phyloP scores from a whole-genome alignment of 2,888 invertebrate species.

The Acronicta leporina region DNA sequence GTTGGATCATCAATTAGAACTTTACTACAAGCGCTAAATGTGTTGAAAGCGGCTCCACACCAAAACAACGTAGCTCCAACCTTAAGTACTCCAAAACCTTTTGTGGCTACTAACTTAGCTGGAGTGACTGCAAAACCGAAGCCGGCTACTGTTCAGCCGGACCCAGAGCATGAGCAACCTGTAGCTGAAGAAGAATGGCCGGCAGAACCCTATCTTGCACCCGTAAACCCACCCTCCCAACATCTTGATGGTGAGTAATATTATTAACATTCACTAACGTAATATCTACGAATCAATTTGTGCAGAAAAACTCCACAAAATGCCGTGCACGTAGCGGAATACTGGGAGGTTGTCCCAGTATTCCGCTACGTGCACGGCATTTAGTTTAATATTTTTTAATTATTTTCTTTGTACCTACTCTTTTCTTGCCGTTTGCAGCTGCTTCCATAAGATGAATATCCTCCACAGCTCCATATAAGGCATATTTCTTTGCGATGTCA shows the following conservation, averaged over 20 bases:
- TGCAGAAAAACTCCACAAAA: too few relatives aligned
- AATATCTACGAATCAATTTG: too few relatives aligned
- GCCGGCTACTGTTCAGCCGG: conserved; percentile 52
- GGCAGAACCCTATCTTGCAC: conserved; percentile 77
- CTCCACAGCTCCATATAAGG: too few relatives aligned
- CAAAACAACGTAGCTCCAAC: conserved; percentile 75
- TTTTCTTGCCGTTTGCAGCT: too few relatives aligned
- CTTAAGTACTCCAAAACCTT: conserved; percentile 79
- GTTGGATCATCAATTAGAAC: conserved; percentile 94
- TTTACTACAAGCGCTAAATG: conserved; percentile 92
- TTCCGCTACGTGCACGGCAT: too few relatives aligned
- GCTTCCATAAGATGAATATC: too few relatives aligned
- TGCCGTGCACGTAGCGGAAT: too few relatives aligned
- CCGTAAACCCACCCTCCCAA: conserved; percentile 79
- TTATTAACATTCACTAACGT: too few relatives aligned
- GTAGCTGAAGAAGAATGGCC: conserved; percentile 65
- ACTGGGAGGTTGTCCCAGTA: too few relatives aligned
- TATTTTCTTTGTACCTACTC: too few relatives aligned
- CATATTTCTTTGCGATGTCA: too few relatives aligned
- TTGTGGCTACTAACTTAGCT: conserved; percentile 65
- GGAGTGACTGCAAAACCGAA: conserved; percentile 61
- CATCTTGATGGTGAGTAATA: conserved; percentile 79
- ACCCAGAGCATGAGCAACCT: conserved; percentile 22
- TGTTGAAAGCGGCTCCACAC: conserved; percentile 88
- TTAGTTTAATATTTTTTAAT: too few relatives aligned